A percentile compares a stretch with the other conserved stretches of the same genome.
Conservation (phyloP, 2,113 vertebrate species). For the Ctenomys sociabilis region DNA sequence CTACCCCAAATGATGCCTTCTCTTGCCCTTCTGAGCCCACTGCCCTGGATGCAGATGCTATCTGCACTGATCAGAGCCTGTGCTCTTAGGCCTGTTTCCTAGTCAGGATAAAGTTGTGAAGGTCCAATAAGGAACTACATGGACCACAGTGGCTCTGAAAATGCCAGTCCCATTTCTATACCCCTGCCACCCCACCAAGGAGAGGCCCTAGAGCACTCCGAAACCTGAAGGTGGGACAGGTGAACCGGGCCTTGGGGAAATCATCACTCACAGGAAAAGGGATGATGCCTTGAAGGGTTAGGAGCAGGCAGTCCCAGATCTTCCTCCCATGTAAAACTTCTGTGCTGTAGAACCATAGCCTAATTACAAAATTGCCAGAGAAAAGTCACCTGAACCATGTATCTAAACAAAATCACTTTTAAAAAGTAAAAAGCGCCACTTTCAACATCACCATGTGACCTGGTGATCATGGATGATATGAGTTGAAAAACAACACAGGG, state of each 20-base stretch:
- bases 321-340: background rate
- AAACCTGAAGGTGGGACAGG: background rate
- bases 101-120: background rate
- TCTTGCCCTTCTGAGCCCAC: background rate
- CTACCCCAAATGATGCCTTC: background rate
- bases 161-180: background rate
- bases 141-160: background rate
- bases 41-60: background rate
- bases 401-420: background rate
- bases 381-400: background rate
- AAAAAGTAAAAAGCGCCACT: background rate
- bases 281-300: background rate
- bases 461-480: background rate
- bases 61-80: background rate
- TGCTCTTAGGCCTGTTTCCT: background rate
- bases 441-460: background rate
- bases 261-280: background rate
- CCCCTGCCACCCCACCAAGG: rapidly evolving
- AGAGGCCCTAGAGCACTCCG: background rate
- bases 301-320: background rate
- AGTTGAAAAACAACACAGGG: background rate
- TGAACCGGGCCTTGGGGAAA: background rate
- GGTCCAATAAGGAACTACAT: rapidly evolving
- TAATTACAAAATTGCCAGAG: background rate
- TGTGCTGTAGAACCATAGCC: background rate